Conservation (phyloP, 2,797 vertebrate species). For the Cryptoblepharus egeriae region DNA sequence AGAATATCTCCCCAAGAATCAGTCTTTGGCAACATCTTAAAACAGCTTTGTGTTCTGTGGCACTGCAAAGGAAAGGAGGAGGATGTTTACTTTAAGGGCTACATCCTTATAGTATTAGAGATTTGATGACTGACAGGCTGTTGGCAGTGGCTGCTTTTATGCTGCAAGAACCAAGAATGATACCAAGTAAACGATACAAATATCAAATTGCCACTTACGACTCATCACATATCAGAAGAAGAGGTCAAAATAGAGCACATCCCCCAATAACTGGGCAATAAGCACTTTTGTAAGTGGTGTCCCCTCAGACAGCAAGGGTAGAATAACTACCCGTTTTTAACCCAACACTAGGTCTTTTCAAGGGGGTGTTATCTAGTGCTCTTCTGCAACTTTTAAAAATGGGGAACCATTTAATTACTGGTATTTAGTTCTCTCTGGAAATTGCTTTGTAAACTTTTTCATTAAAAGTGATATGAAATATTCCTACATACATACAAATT, state of each 20-base stretch:
- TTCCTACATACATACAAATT: too few species aligned
- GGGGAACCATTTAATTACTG: too few species aligned
- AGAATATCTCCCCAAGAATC: background rate
- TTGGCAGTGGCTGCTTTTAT: constrained; percentile 1
- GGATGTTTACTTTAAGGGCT: background rate
- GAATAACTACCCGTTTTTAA: too few species aligned
- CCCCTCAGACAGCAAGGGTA: too few species aligned
- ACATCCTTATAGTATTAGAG: background rate
- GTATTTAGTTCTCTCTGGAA: too few species aligned
- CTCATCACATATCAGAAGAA: background rate
- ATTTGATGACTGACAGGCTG: accelerated
- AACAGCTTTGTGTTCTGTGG: background rate
- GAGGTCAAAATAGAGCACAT: background rate
- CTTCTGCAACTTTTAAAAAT: too few species aligned
- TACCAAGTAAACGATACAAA: background rate
- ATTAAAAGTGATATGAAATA: too few species aligned
- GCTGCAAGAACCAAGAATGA: accelerated
- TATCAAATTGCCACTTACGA: background rate
- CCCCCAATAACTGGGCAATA: too few species aligned
- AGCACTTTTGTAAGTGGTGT: too few species aligned
- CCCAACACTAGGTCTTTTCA: too few species aligned
- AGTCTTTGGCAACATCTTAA: background rate
- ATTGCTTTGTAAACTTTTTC: too few species aligned
- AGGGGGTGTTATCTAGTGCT: too few species aligned
- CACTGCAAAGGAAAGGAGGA: background rate